phyloP scores from a whole-genome alignment of 2,888 invertebrate genomes.

The Drosophila affinis region DNA sequence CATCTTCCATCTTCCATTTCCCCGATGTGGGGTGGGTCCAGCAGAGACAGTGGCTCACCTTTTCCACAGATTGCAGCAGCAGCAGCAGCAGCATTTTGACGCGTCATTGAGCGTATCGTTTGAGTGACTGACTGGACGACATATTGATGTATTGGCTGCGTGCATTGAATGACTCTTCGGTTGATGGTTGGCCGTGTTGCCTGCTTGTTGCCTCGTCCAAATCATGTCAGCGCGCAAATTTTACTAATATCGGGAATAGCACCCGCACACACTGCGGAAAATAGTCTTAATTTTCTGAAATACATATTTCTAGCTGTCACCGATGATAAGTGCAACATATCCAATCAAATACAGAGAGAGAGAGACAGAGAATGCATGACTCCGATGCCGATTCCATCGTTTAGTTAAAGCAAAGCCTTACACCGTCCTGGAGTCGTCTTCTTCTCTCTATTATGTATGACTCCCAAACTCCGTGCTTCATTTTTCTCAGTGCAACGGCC shows the following conservation, averaged over 20 bases:
- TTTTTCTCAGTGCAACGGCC: not conserved
- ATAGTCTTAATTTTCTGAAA: too few relatives aligned
- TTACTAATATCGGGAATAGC: slow-evolving; percentile 54
- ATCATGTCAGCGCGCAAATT: slow-evolving; percentile 65
- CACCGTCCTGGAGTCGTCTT: too few relatives aligned
- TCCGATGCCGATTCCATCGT: too few relatives aligned
- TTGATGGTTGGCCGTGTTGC: not conserved
- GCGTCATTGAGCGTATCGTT: slow-evolving; percentile 66
- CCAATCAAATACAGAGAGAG: too few relatives aligned
- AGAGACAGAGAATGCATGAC: too few relatives aligned
- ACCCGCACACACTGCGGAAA: not conserved
- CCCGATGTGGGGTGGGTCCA: slow-evolving; percentile 31
- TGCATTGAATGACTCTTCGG: slow-evolving; percentile 66
- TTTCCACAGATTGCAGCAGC: slow-evolving; percentile 39
- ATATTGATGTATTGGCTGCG: slow-evolving; percentile 70
- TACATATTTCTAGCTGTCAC: too few relatives aligned
- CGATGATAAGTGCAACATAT: too few relatives aligned
- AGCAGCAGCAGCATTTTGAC: slow-evolving; percentile 52
- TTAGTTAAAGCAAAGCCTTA: too few relatives aligned
- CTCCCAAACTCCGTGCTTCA: not conserved
- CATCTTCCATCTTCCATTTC: not conserved
- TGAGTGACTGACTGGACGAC: slow-evolving; percentile 60
- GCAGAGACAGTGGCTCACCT: slow-evolving; percentile 42
- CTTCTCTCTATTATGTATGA: too few relatives aligned
- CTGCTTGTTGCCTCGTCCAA: slow-evolving; percentile 12